Evolutionary conservation across 2,888 invertebrate genomes (phyloP), one percentile per base, ranked within the genome.

Genomic region (Parnassius apollo): DNA sequence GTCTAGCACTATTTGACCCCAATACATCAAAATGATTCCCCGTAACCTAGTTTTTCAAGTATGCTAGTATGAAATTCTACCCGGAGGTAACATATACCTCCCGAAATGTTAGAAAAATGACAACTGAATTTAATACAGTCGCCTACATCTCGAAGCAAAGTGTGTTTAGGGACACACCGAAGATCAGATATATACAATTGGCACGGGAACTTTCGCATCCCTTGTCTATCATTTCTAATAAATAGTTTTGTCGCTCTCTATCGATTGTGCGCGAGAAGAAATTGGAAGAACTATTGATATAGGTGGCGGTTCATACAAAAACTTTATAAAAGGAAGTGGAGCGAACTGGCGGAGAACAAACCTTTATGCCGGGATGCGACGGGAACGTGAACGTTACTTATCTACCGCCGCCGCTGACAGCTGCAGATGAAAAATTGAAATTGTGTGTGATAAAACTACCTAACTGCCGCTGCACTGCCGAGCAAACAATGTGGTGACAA

Each of bases 381-480:
- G 81, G 80, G 80, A 83, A 78, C 82, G 83, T 81, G 83, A 80
- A 77, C 86, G 89, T 90, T 90, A 91, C 90, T 90, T 91, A 91
- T 91, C 91, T 90, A 78, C 83, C 82, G 69, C 82, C 81, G 85
- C 81, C 82, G 89, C 90, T 89, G 91, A 91, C 90, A 89, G 91
- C 84, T 87, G 88, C 91, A 91, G 89, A 91, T 91, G 91, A 91
- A 91, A 91, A 91, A 91, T 91, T 91, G 91, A 91, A 91, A 91
- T 91, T 89, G 90, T 90, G 86, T 83, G 89, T 90, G 91, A 91
- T 91, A 91, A 91, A 91, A 91, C 88, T 85, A 87, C 86, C 87
- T 84, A 88, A 88, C 88, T 86, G 84, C 85, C 75, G 80, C 85
- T 80, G 81, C 82, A 79, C 72, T 76, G 78, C 77, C 75, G 73